Percentiles rank a stretch among this genome's conserved stretches.
Conservation (phyloP, 1,140 invertebrate genomes). For the Drosophila trapezifrons region DNA sequence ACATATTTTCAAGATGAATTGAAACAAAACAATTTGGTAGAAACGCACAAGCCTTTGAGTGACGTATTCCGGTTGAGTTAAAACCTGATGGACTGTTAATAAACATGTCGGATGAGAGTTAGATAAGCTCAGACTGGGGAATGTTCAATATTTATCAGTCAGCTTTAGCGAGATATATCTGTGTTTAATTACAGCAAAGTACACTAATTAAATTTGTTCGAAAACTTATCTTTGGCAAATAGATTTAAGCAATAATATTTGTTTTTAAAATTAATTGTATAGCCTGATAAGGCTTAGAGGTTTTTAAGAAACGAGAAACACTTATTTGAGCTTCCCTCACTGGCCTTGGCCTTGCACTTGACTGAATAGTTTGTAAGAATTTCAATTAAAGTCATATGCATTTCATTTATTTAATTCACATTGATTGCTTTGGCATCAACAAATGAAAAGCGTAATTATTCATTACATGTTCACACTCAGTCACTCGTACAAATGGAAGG, state of each 20-base stretch:
- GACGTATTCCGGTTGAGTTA: conserved; percentile 7
- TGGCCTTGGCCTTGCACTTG: conserved; percentile 33
- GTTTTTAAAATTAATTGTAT: too few species aligned
- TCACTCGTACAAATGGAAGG: conserved; percentile 3
- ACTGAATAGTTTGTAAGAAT: conserved; percentile 12
- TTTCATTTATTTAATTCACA: conserved; percentile 41
- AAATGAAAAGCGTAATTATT: conserved; percentile 19
- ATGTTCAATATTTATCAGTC: conserved; percentile 8
- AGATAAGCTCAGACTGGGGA: background rate
- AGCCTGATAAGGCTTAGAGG: too few species aligned
- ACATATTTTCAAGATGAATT: conserved; percentile 4
- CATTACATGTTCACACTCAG: conserved; percentile 12
- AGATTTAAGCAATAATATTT: background rate
- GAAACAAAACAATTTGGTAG: conserved; percentile 20
- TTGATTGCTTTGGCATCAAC: conserved; percentile 35
- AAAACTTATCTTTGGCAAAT: background rate
- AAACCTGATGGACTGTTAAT: conserved; percentile 1
- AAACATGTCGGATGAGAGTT: background rate
- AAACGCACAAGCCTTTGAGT: background rate
- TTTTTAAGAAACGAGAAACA: background rate
- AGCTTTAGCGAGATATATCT: background rate
- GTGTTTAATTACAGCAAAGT: background rate
- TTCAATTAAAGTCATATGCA: conserved; percentile 46
- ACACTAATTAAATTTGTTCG: conserved; percentile 1
- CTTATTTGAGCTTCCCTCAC: background rate